Evolutionary conservation across 2,797 vertebrate species (phyloP), one percentile per base, ranked within the genome.

Genomic region (Miichthys miiuy): DNA sequence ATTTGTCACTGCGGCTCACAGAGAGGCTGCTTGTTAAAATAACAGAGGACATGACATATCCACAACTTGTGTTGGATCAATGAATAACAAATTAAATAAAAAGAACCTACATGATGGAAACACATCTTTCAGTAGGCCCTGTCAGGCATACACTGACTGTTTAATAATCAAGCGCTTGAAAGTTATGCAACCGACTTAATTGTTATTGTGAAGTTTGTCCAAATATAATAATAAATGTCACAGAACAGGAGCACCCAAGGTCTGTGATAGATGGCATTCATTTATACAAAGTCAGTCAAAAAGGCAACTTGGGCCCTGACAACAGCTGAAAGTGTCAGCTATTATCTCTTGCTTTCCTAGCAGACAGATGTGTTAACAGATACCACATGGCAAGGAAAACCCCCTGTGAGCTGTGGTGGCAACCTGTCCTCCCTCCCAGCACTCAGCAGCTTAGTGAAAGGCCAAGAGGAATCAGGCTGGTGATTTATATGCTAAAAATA

Each of bases 401-500:
- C 89, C 88, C 90, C 71, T 57, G 72, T 82, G 82, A 89, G 90
- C 79, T 64, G 72, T 72, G 68, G 82, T 78, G 81, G 87, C 86
- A 86, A 87, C 89, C 87, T 87, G 79, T 81, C 84, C 87, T 79
- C 86, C 85, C 82, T 82, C 86, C 68, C 85, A 89, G 87, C 80
- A 89, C 81, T 91, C 82, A 86, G 83, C 87, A 91, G 90, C 92
- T 93, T 92, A 94, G 88, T 84, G 79, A 93, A 92, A 92, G 92
- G 92, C 89, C 92, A 93, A 85, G 86, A 88, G 88, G 84, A 92
- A 90, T 89, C 87, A 86, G 88, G 82, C 81, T 82, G 87, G 79
- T 89, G 92, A 92, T 92, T 92, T 92, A 84, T 81, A 75, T 1
- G 67, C 90, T 93, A 93, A 93, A 91, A 88, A 93, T 94, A 93